A percentile compares a stretch with the other conserved stretches of the same genome.
These are phyloP conservation scores for Smutsia gigantea DNA, from an alignment of 2,797 vertebrate species.

Conservation along the genomic window DNA sequence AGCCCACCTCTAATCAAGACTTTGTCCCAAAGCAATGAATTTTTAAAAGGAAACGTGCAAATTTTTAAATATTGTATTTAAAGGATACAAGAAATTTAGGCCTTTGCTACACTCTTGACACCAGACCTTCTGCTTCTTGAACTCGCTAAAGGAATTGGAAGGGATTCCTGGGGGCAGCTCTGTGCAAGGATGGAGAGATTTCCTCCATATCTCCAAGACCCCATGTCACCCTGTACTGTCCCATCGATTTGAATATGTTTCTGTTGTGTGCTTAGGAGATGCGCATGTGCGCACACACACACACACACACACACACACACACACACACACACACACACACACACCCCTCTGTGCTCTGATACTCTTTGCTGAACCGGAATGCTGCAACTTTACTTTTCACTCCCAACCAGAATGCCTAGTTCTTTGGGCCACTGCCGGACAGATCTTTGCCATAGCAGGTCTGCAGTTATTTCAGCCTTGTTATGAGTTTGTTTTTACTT, in stretches of 20 bases:
- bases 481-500: background rate
- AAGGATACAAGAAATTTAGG: background rate
- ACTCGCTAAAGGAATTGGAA: background rate
- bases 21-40: background rate
- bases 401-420: background rate
- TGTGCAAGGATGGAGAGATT: background rate
- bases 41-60: background rate
- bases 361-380: background rate
- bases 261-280: background rate
- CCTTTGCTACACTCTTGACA: background rate
- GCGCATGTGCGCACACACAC: rapidly evolving
- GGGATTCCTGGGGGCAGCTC: background rate
- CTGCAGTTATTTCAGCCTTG: background rate
- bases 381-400: background rate
- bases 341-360: rapidly evolving
- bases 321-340: too few relatives aligned
- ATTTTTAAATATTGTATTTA: background rate
- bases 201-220: rapidly evolving
- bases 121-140: background rate
- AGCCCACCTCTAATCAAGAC: background rate
- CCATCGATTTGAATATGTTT: rapidly evolving
- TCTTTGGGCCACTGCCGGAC: background rate
- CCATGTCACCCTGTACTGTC: rapidly evolving
- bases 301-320: rapidly evolving
- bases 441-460: background rate